A percentile compares a stretch with the other conserved stretches of the same genome.
Conservation (phyloP, 2,797 vertebrate genomes). For the Agapornis canus region DNA sequence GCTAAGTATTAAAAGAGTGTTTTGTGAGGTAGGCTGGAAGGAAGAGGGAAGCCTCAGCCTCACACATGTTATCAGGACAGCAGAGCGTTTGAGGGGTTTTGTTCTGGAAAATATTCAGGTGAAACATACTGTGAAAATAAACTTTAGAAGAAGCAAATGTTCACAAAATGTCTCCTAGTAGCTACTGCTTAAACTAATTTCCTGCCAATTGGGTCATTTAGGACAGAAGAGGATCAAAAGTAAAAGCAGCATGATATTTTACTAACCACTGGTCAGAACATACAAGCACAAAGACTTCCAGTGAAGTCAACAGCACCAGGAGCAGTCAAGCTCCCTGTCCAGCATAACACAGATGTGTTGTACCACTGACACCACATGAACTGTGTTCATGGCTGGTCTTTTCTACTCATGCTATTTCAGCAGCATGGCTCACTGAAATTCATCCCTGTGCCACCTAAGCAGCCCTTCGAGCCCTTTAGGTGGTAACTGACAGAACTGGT, state of each 20-base stretch:
- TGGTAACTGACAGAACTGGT: background rate
- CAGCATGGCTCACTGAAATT: background rate
- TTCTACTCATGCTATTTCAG: background rate
- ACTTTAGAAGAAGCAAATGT: background rate
- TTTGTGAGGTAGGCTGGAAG: background rate
- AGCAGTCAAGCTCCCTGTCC: fast-evolving
- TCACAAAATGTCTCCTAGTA: background rate
- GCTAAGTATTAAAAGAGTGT: background rate
- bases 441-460: fast-evolving
- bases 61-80: background rate
- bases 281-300: background rate
- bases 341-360: background rate
- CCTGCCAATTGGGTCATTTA: background rate
- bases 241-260: background rate
- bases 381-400: fast-evolving
- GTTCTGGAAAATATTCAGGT: slow-evolving; percentile 49
- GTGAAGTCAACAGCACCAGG: background rate
- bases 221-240: background rate
- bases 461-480: background rate
- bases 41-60: slow-evolving; percentile 1
- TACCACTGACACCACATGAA: fast-evolving
- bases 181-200: background rate
- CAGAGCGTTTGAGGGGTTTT: slow-evolving; percentile 19
- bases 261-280: background rate
- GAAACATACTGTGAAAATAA: slow-evolving; percentile 14